Evolutionary conservation across 2,113 vertebrate species (phyloP).

Genomic region (Oriolus oriolus): DNA sequence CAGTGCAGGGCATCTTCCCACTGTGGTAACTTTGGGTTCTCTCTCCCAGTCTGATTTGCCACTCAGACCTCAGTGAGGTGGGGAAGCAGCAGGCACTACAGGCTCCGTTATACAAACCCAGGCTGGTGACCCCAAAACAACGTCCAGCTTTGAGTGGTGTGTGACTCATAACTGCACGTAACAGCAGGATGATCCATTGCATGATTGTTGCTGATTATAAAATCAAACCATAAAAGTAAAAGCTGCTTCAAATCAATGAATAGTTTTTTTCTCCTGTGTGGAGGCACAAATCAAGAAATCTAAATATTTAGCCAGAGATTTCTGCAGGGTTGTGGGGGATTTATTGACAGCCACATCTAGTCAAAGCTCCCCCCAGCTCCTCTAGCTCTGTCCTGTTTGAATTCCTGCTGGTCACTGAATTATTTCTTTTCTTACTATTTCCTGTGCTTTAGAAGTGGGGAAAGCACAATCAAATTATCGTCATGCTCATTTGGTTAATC

Average conservation of each 20-base stretch:
- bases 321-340: neutral
- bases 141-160: neutral
- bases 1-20: neutral
- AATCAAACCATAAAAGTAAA: neutral
- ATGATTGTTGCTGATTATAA: neutral
- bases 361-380: neutral
- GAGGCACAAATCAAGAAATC: neutral
- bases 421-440: conserved; percentile 33
- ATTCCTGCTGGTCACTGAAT: conserved; percentile 42
- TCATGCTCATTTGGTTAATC: conserved; percentile 51
- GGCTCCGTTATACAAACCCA: neutral
- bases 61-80: neutral
- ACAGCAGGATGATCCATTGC: neutral
- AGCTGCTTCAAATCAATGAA: neutral
- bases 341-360: neutral
- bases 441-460: conserved; percentile 36
- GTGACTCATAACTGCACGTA: neutral
- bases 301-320: neutral
- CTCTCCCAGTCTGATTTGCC: neutral
- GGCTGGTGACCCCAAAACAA: accelerated
- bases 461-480: conserved; percentile 26
- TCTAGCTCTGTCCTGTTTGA: neutral
- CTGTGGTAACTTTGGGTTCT: neutral
- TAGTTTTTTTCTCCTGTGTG: neutral
- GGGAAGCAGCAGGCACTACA: neutral